Percentiles rank a stretch among this genome's conserved stretches.
These are phyloP conservation scores for Oryzias woworae DNA, from an alignment of 2,113 vertebrate species.

Conservation along the genomic window DNA sequence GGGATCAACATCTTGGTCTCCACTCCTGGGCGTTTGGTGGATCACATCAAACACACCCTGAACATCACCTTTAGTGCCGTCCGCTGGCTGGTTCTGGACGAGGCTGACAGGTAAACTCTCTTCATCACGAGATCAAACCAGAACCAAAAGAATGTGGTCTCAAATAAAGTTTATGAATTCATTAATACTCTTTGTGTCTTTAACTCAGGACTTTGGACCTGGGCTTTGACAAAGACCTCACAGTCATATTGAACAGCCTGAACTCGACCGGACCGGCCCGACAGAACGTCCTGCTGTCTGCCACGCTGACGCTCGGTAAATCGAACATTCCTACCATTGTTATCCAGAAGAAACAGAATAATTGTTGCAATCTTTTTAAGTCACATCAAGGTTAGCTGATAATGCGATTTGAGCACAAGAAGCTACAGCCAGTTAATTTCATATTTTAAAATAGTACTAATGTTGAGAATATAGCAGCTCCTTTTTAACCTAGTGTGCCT, in stretches of 20 bases:
- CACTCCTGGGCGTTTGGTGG: constrained; percentile 93
- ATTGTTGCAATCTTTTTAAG: background rate
- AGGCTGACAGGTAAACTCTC: constrained; percentile 88
- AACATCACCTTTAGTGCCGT: constrained; percentile 84
- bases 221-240: constrained; percentile 93
- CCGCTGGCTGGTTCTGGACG: constrained; percentile 91
- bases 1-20: constrained; percentile 95
- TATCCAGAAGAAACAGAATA: too few species aligned
- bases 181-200: too few species aligned
- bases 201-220: constrained; percentile 87
- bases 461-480: too few species aligned
- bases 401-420: too few species aligned
- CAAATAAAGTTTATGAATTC: too few species aligned
- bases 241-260: constrained; percentile 87
- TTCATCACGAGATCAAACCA: too few species aligned
- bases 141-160: background rate
- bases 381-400: too few species aligned
- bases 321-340: background rate
- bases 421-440: too few species aligned
- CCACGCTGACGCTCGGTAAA: constrained; percentile 88
- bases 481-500: too few species aligned
- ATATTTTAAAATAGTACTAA: too few species aligned
- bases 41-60: constrained; percentile 92
- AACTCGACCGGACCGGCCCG: constrained; percentile 76
- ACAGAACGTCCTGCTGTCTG: constrained; percentile 92